phyloP scores from a whole-genome alignment of 2,888 invertebrate species.

The Ectemnius continuus region DNA sequence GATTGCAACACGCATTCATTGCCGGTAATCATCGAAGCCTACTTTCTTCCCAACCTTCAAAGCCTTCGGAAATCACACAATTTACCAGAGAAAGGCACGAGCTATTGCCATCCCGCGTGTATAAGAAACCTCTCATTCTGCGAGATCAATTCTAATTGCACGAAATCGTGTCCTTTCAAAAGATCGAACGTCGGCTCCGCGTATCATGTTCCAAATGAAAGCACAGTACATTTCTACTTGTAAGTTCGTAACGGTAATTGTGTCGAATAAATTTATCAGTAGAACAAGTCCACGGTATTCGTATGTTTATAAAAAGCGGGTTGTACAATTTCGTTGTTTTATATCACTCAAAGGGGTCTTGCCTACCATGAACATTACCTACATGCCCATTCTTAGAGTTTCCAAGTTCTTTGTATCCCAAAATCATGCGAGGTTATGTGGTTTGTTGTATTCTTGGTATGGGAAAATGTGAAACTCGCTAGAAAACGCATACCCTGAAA shows the following conservation, averaged over 20 bases:
- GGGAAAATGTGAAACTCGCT: slow-evolving; percentile 45
- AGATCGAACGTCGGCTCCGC: slow-evolving; percentile 49
- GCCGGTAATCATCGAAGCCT: too few species aligned
- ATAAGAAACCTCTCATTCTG: slow-evolving; percentile 27
- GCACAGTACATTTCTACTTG: slow-evolving; percentile 58
- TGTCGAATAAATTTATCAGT: slow-evolving; percentile 59
- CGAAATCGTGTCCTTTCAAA: slow-evolving; percentile 36
- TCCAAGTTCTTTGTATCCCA: slow-evolving; percentile 60
- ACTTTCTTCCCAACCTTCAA: not conserved
- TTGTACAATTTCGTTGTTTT: slow-evolving; percentile 57
- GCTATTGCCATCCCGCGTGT: slow-evolving; percentile 18
- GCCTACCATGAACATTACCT: slow-evolving; percentile 59
- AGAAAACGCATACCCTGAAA: slow-evolving; percentile 11
- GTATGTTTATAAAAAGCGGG: slow-evolving; percentile 57
- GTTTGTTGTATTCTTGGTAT: slow-evolving; percentile 73
- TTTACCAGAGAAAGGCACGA: too few species aligned
- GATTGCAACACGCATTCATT: too few species aligned
- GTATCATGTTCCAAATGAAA: slow-evolving; percentile 56
- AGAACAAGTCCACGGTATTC: slow-evolving; percentile 60
- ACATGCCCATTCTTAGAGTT: slow-evolving; percentile 56
- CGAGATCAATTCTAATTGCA: slow-evolving; percentile 10
- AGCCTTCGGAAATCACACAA: too few species aligned
- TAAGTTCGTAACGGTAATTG: slow-evolving; percentile 61
- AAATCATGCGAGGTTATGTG: slow-evolving; percentile 65
- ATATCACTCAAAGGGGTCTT: slow-evolving; percentile 56